phyloP scores from a whole-genome alignment of 2,797 vertebrate species.

The Hyperoplus immaculatus region DNA sequence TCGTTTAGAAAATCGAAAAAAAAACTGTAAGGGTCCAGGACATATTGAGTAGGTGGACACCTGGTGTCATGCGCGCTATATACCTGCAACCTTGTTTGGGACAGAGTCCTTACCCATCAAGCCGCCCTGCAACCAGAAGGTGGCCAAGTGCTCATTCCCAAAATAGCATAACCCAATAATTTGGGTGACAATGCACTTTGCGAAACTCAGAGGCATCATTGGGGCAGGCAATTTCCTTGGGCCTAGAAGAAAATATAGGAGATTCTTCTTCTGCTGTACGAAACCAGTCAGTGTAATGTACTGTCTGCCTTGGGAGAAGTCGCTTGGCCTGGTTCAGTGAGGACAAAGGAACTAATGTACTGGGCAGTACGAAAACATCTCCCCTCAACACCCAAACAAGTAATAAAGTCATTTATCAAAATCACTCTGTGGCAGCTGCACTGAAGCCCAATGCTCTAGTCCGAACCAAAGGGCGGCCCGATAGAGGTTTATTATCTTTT shows the following conservation, averaged over 20 bases:
- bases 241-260: constrained; percentile 51
- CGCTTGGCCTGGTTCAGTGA: constrained; percentile 56
- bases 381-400: constrained; percentile 67
- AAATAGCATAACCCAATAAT: constrained; percentile 57
- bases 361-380: constrained; percentile 65
- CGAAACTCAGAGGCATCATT: constrained; percentile 43
- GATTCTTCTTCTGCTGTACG: constrained; percentile 33
- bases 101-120: constrained; percentile 39
- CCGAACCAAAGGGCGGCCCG: constrained; percentile 42
- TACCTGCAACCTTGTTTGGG: constrained; percentile 33
- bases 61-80: constrained; percentile 34
- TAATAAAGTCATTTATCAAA: constrained; percentile 81
- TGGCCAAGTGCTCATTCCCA: constrained; percentile 40
- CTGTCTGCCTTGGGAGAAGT: constrained; percentile 60
- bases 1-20: too few species aligned
- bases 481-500: constrained; percentile 47
- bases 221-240: constrained; percentile 57
- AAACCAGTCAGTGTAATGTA: constrained; percentile 58
- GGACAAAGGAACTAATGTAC: constrained; percentile 64
- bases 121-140: constrained; percentile 33
- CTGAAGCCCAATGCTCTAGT: constrained; percentile 37
- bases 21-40: not conserved
- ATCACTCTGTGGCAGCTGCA: constrained; percentile 57
- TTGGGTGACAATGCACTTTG: constrained; percentile 46
- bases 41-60: constrained; percentile 41